Base-by-base conservation (phyloP, 2,888 invertebrate genomes). In the Apamea sordens region DNA sequence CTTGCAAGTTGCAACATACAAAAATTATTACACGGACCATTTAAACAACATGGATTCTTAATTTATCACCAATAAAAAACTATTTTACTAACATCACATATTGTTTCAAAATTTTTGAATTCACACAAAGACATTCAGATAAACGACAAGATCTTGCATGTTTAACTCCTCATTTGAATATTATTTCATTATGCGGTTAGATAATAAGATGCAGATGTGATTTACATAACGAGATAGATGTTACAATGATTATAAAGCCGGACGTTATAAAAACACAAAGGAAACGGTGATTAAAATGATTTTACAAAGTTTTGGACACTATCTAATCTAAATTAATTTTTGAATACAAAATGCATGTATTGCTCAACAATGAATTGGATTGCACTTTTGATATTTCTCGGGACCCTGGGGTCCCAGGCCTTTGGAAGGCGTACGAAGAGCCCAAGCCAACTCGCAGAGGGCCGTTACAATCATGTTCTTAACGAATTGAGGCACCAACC, bases 81-180 rank as follows among this genome's bases (percentile, higher is more conserved):
- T n/a, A 72, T 59, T 78, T 59, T 56, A 73, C 61, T 69, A 69
- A 53, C 28, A 76, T 75, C 53, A 67, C 41, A 44, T 75, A 75
- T 36, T 72, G 78, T 78, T 82, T 72, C 64, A 79, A 77, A 21
- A 70, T 50, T 53, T 56, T 65, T 24, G 28, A 75, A 74, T 67
- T 59, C 28, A 80, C 74, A 85, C 74, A 78, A 76, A 73, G 47
- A 76, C 0, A 53, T 82, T 76, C 64, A 63, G 53, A 85, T 64
- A 75, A 69, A 78, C 71, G 81, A 82, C 84, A 84, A 86, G 71
- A 86, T 82, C 86, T 86, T 79, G 86, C 78, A 88, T 88, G 64
- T 86, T 77, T 68, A 77, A 87, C 76, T 70, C n/a, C 79, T 84
- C 76, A 87, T 86, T 87, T 88, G 78, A 81, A 83, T 85, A 85